Evolutionary conservation across 2,797 vertebrate genomes (phyloP).

Genomic region (Rhinogobio ventralis): DNA sequence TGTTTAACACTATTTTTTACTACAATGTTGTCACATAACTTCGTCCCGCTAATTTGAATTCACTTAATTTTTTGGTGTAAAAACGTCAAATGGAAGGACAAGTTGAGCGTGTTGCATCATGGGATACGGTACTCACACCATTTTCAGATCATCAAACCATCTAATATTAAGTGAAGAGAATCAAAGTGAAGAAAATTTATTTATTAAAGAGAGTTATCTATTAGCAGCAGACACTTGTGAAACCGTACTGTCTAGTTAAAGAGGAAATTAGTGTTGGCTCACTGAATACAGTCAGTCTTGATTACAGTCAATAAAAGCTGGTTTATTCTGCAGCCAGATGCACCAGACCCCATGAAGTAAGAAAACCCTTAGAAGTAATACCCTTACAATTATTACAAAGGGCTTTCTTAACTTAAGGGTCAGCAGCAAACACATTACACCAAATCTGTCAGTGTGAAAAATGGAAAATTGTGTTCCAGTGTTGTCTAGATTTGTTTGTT

Average conservation of each 20-base stretch:
- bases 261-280: conserved; percentile 37
- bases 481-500: neutral
- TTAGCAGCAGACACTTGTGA: conserved; percentile 21
- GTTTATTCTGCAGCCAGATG: conserved; percentile 26
- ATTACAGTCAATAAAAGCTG: conserved; percentile 34
- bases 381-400: neutral
- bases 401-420: neutral
- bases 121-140: neutral
- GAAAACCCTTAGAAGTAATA: neutral
- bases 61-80: neutral
- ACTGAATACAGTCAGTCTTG: conserved; percentile 41
- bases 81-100: neutral
- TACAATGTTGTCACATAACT: neutral
- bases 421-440: neutral
- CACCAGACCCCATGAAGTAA: conserved; percentile 11
- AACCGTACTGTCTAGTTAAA: conserved; percentile 40
- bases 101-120: neutral
- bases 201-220: neutral
- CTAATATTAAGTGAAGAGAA: neutral
- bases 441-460: neutral
- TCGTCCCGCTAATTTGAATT: neutral
- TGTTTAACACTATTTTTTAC: neutral
- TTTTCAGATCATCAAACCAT: conserved; percentile 23
- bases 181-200: neutral
- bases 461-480: neutral